Conservation (phyloP, 1,140 invertebrate genomes). For the Bombyx mandarina region DNA sequence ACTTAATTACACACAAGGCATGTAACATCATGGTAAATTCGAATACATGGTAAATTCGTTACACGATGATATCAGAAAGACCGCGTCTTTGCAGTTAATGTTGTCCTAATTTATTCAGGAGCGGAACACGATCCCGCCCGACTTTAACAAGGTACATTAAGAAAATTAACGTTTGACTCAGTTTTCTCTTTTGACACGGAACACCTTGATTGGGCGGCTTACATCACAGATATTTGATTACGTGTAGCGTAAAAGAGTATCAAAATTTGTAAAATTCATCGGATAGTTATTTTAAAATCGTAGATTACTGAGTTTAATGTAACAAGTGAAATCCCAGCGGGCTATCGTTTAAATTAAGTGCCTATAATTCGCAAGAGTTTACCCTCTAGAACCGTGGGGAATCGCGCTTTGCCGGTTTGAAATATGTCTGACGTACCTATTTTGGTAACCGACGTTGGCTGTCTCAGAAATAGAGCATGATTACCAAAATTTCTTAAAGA, state of each 20-base stretch:
- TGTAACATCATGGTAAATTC: not conserved
- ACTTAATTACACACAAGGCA: not conserved
- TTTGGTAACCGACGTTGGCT: no score
- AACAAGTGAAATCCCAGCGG: slow-evolving; percentile 38
- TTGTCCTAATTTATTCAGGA: slow-evolving; percentile 42
- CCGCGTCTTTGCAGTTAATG: slow-evolving; percentile 32
- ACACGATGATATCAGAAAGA: slow-evolving; percentile 22
- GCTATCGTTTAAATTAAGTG: slow-evolving; percentile 63
- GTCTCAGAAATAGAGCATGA: no score
- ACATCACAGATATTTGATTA: slow-evolving; percentile 47
- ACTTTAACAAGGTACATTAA: slow-evolving; percentile 57
- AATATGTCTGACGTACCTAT: slow-evolving; percentile 36
- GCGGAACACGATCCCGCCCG: slow-evolving; percentile 26
- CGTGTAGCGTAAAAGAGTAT: slow-evolving; percentile 15
- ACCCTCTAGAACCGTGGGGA: slow-evolving; percentile 43
- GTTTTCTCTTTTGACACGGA: slow-evolving; percentile 38
- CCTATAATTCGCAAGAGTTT: slow-evolving; percentile 62
- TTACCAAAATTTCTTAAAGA: no score
- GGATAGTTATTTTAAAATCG: slow-evolving; percentile 11
- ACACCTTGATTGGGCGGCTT: slow-evolving; percentile 53
- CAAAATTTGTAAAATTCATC: not conserved
- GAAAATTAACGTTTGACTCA: slow-evolving; percentile 52
- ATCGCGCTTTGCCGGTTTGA: slow-evolving; percentile 39
- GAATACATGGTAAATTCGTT: slow-evolving; percentile 26
- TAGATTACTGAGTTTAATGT: slow-evolving; percentile 35